Conservation (phyloP, 2,113 vertebrate genomes). For the Hippocampus zosterae region DNA sequence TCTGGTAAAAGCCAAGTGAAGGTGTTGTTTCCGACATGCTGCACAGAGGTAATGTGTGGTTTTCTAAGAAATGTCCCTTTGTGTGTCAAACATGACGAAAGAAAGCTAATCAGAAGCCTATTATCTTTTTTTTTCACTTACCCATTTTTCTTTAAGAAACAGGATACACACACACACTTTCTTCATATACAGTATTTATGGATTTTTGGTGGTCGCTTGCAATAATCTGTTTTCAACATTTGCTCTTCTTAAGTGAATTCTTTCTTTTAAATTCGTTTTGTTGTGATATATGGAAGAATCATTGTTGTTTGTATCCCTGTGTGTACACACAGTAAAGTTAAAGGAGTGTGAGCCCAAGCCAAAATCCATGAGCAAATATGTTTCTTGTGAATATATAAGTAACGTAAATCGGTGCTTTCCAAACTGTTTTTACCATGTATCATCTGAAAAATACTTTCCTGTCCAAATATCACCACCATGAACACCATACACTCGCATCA, state of each 20-base stretch:
- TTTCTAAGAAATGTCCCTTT: slow-evolving; percentile 54
- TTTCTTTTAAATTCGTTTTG: neutral
- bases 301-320: neutral
- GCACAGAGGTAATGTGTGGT: slow-evolving; percentile 35
- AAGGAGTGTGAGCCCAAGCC: too few relatives aligned
- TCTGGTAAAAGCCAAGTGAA: slow-evolving; percentile 54
- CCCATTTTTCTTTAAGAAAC: neutral
- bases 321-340: neutral
- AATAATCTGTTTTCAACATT: neutral
- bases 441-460: too few relatives aligned
- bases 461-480: too few relatives aligned
- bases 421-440: too few relatives aligned
- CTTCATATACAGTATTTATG: too few relatives aligned
- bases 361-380: too few relatives aligned
- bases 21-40: slow-evolving; percentile 39
- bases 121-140: too few relatives aligned
- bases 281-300: neutral
- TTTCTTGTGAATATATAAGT: too few relatives aligned
- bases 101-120: slow-evolving; percentile 4
- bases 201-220: neutral
- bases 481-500: too few relatives aligned
- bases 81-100: neutral
- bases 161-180: neutral
- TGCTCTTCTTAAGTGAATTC: too few relatives aligned
- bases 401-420: too few relatives aligned